Percentiles rank a stretch among this genome's conserved stretches.
Conservation (phyloP, 2,113 vertebrate species). For the Lophura nycthemera region DNA sequence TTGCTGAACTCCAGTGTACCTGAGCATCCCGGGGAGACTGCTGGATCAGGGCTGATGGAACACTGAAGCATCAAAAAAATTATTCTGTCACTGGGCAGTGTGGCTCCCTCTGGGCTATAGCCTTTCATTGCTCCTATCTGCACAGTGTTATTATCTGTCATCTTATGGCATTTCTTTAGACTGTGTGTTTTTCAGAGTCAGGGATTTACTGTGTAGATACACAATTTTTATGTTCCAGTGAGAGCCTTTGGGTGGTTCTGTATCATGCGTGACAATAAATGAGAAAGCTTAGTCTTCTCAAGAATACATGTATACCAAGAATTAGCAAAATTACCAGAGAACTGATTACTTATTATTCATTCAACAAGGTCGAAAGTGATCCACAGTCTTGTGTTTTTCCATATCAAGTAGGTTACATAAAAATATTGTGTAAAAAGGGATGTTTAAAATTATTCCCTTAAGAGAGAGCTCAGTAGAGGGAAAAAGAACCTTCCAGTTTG, state of each 20-base stretch:
- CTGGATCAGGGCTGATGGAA: neutral
- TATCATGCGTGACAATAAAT: neutral
- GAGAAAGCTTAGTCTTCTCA: neutral
- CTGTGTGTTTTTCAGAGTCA: neutral
- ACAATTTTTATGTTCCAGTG: neutral
- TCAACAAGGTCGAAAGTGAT: slow-evolving; percentile 10
- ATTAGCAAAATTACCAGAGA: neutral
- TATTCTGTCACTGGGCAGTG: accelerated
- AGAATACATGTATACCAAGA: neutral
- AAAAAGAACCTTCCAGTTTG: slow-evolving; percentile 18
- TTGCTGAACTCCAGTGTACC: neutral
- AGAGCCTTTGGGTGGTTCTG: neutral
- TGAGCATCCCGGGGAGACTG: accelerated
- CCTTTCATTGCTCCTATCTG: neutral
- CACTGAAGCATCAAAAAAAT: neutral
- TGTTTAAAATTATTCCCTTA: neutral
- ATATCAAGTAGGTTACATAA: neutral
- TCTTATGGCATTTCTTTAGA: neutral
- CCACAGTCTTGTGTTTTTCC: neutral
- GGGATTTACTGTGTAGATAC: neutral
- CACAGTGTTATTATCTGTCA: neutral
- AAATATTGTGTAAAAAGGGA: neutral
- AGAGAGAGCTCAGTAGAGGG: neutral
- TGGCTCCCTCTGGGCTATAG: neutral
- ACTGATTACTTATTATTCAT: neutral